phyloP scores from a whole-genome alignment of 2,888 invertebrate species.

The Melanchra persicariae region DNA sequence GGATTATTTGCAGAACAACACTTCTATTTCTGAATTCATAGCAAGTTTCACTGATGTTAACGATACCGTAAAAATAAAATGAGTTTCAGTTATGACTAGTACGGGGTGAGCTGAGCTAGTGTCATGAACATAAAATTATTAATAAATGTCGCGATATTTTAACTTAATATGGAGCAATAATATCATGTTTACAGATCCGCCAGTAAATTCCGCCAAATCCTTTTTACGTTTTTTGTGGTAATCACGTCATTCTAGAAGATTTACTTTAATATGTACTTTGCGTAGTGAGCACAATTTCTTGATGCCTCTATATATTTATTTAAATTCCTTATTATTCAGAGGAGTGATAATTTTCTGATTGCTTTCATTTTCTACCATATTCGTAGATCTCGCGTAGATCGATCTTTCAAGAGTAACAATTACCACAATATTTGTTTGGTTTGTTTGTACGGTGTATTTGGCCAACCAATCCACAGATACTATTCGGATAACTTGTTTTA shows the following conservation, averaged over 20 bases:
- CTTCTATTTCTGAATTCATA: slow-evolving; percentile 15
- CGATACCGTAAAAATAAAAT: slow-evolving; percentile 30
- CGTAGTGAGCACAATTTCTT: not conserved
- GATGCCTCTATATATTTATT: not conserved
- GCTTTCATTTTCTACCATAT: slow-evolving; percentile 1
- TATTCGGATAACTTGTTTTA: not conserved
- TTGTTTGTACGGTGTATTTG: no score
- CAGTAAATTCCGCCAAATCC: not conserved
- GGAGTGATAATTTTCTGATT: not conserved
- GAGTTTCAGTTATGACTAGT: slow-evolving; percentile 8
- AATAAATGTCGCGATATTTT: slow-evolving; percentile 18
- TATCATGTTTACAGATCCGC: slow-evolving; percentile 17
- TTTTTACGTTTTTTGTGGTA: slow-evolving; percentile 1
- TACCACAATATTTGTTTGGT: no score
- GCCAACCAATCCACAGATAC: not conserved
- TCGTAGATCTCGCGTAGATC: not conserved
- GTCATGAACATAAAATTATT: slow-evolving; percentile 17
- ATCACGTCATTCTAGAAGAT: not conserved
- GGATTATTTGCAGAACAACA: slow-evolving; percentile 7
- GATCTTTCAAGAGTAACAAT: not conserved
- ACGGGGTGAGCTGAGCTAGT: slow-evolving; percentile 8
- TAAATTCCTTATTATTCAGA: not conserved
- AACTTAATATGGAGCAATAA: slow-evolving; percentile 4
- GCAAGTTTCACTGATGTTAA: slow-evolving; percentile 22
- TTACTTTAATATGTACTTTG: not conserved